These are phyloP conservation scores for Gnathonemus longibarbis DNA, from an alignment of 2,113 vertebrate species.

Conservation along the genomic window DNA sequence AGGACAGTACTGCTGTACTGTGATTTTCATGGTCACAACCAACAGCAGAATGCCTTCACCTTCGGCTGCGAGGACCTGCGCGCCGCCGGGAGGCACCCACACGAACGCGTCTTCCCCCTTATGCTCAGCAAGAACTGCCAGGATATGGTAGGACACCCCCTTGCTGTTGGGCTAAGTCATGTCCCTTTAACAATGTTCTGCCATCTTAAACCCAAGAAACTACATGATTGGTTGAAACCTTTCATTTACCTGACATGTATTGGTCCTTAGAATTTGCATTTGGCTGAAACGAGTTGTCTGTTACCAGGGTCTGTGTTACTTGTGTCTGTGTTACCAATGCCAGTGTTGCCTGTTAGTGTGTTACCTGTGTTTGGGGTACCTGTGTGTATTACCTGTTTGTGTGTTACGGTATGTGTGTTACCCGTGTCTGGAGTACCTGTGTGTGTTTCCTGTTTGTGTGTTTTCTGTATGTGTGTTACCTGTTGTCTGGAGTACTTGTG, in stretches of 20 bases:
- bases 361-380: too few species aligned
- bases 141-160: conserved; percentile 52
- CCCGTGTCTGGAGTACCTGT: background rate
- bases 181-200: background rate
- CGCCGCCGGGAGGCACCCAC: conserved; percentile 22
- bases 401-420: background rate
- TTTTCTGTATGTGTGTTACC: background rate
- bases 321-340: background rate
- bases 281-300: background rate
- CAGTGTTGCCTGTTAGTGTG: too few species aligned
- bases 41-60: conserved; percentile 65
- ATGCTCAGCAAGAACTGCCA: conserved; percentile 67
- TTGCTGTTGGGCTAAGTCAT: background rate
- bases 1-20: conserved; percentile 60
- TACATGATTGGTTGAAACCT: background rate
- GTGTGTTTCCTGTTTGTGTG: background rate
- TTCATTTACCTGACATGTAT: background rate
- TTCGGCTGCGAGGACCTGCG: conserved; percentile 56
- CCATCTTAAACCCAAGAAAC: background rate
- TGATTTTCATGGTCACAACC: conserved; percentile 69
- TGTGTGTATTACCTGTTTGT: background rate
- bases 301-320: background rate
- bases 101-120: conserved; percentile 56
- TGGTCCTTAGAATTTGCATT: background rate
- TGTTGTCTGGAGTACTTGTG: background rate